Evolutionary conservation across 2,888 invertebrate species (phyloP).

Genomic region (Eucera pruinosa): DNA sequence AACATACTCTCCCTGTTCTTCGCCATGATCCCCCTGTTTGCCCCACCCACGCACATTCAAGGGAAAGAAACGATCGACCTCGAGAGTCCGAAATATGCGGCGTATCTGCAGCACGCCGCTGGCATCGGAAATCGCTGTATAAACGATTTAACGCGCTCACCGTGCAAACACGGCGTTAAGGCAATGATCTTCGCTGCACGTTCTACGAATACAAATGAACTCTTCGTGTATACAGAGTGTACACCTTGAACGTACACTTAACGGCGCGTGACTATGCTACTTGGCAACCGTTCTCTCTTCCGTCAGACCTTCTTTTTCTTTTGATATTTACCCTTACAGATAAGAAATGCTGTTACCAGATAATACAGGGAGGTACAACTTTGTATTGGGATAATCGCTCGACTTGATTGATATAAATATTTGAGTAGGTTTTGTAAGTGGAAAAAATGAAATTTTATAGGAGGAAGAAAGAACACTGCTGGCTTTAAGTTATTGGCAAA

Average conservation of each 20-base stretch:
- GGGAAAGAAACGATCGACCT: slow-evolving; percentile 20
- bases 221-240: slow-evolving; percentile 5
- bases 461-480: too few relatives aligned
- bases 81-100: slow-evolving; percentile 28
- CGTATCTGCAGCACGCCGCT: slow-evolving; percentile 9
- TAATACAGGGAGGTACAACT: background rate
- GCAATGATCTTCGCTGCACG: slow-evolving; percentile 45
- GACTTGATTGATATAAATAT: too few relatives aligned
- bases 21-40: background rate
- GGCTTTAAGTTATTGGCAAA: too few relatives aligned
- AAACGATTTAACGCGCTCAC: slow-evolving; percentile 26
- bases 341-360: slow-evolving; percentile 2
- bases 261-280: slow-evolving; percentile 30
- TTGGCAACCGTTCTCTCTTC: slow-evolving; percentile 3
- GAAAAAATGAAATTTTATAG: too few relatives aligned
- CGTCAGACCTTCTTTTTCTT: background rate
- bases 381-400: too few relatives aligned
- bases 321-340: slow-evolving; percentile 10
- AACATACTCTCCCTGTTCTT: background rate
- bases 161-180: slow-evolving; percentile 29
- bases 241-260: slow-evolving; percentile 33
- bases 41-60: slow-evolving; percentile 9
- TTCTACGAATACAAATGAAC: slow-evolving; percentile 30
- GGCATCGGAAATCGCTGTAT: slow-evolving; percentile 34
- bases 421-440: too few relatives aligned